Conservation (phyloP, 2,888 invertebrate species). For the Argyra leucocephala region DNA sequence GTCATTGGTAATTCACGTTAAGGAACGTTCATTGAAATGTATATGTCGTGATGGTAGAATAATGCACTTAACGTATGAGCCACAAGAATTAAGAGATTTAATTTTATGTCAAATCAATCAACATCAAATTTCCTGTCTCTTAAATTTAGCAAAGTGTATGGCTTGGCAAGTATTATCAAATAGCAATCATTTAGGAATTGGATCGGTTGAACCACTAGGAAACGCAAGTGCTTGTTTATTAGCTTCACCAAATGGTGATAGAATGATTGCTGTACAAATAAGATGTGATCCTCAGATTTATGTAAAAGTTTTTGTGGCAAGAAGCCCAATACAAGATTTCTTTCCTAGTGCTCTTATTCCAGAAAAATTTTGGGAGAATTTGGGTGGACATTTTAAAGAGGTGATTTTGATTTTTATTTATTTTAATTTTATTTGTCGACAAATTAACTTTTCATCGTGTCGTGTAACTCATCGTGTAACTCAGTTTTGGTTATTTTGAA, state of each 20-base stretch:
- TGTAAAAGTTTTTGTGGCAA: constrained; percentile 80
- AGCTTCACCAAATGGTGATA: constrained; percentile 79
- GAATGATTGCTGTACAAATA: constrained; percentile 81
- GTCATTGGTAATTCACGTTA: constrained; percentile 82
- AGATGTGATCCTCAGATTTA: constrained; percentile 82
- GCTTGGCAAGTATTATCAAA: constrained; percentile 90
- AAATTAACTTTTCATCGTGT: constrained; percentile 22
- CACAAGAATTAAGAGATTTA: constrained; percentile 83
- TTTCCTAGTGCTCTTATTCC: constrained; percentile 79
- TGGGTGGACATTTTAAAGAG: constrained; percentile 86
- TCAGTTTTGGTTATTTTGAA: too few species aligned
- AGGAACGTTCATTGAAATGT: constrained; percentile 82
- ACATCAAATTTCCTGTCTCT: constrained; percentile 86
- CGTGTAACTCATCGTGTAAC: too few species aligned
- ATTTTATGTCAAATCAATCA: constrained; percentile 92
- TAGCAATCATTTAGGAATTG: constrained; percentile 78
- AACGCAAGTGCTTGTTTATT: constrained; percentile 87
- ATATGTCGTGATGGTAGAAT: constrained; percentile 88
- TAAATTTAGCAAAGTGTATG: constrained; percentile 85
- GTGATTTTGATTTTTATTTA: constrained; percentile 44
- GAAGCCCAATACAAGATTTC: constrained; percentile 78
- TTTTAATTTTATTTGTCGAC: not conserved
- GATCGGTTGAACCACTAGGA: constrained; percentile 82
- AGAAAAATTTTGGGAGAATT: constrained; percentile 86
- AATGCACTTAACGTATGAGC: constrained; percentile 85